These are phyloP conservation scores for Arizona elegans DNA, from an alignment of 2,113 vertebrate species.

Conservation along the genomic window DNA sequence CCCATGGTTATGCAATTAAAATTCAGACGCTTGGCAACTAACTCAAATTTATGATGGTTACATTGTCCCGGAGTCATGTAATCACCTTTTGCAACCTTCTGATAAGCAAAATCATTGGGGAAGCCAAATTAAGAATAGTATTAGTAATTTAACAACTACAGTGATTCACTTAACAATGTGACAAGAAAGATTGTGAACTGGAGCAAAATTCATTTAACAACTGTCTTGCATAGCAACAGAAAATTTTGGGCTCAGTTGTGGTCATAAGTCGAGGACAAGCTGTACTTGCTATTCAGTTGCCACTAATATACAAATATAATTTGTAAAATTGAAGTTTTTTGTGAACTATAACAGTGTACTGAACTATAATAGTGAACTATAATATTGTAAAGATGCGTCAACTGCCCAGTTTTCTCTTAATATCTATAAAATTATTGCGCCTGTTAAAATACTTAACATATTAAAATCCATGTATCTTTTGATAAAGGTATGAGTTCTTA, in stretches of 20 bases:
- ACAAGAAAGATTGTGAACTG: background rate
- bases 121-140: background rate
- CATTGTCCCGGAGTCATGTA: background rate
- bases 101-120: background rate
- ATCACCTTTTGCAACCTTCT: background rate
- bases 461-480: slow-evolving; percentile 4
- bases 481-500: background rate
- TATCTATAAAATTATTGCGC: background rate
- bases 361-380: background rate
- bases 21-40: background rate
- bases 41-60: background rate
- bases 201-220: background rate
- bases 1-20: background rate
- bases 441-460: slow-evolving; percentile 1
- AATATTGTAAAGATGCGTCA: slow-evolving; percentile 9
- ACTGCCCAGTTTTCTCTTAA: background rate
- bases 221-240: background rate
- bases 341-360: background rate
- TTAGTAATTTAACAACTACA: background rate
- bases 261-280: background rate
- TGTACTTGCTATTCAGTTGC: slow-evolving; percentile 30
- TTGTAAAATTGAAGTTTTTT: background rate
- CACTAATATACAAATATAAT: slow-evolving; percentile 33
- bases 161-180: background rate
- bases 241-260: background rate